Base-by-base conservation (phyloP, 1,140 invertebrate species). In the Atopsyche davidsoni region DNA sequence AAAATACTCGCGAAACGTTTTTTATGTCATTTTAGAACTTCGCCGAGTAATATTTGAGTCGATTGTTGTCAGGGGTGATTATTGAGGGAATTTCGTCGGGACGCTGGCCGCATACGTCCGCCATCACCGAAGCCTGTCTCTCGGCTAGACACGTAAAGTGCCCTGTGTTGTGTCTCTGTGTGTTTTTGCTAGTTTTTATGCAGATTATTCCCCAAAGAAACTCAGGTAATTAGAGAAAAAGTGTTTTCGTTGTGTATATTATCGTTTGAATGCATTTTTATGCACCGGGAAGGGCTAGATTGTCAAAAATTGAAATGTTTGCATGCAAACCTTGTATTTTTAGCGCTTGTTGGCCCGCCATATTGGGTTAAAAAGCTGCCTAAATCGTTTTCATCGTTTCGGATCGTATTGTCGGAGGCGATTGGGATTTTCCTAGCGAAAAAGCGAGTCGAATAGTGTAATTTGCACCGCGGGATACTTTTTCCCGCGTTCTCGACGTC, bases 61-160 rank as follows among this genome's bases (percentile, higher is more conserved):
- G 25, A 18, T 18, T 23, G 22, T 24, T 16, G 39, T 44, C 34
- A 45, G 25, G 32, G 43, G 49, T 51, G 49, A 51, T 40, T 45
- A 38, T 45, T 51, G 38, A 46, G 38, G 46, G 39, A 46, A 23
- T 46, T 46, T 47, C 43, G 22, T 35, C 51, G n/a, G 51, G 51
- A 53, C 51, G 51, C 51, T 36, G 28, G 23, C 46, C 43, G 23
- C 36, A 46, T 53, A 46, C 51, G 51, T 53, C 51, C 51, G 51
- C 51, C 51, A 53, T 53, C 51, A 39, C 51, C 46, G 45, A 53
- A 53, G 51, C 45, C 51, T 25, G 51, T 53, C 45, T 45, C 42
- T 47, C 45, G 43, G 51, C 43, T 53, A 53, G 51, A 53, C 51
- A 53, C 51, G 51, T 53, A 53, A 53, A 53, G 51, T 53, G 43